Conservation (phyloP, 2,888 invertebrate species). For the Hyles lineata region DNA sequence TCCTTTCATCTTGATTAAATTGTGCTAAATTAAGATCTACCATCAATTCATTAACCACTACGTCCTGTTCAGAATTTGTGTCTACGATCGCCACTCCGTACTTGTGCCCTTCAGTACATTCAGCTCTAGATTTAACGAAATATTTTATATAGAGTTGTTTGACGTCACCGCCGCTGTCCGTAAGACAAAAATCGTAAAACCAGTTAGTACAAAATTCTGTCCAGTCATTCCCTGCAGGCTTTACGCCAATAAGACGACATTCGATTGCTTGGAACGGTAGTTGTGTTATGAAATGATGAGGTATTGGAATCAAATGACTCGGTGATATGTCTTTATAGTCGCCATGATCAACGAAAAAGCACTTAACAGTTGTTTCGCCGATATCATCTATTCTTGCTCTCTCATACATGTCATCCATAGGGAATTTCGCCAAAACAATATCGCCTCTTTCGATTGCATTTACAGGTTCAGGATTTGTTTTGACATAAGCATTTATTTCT, state of each 20-base stretch:
- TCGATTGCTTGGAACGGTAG: constrained; percentile 88
- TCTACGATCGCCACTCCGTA: constrained; percentile 81
- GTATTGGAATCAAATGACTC: constrained; percentile 75
- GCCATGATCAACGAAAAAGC: constrained; percentile 87
- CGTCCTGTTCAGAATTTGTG: constrained; percentile 65
- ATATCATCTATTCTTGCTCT: constrained; percentile 75
- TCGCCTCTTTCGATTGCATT: constrained; percentile 63
- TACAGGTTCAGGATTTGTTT: constrained; percentile 49
- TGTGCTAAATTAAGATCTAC: constrained; percentile 79
- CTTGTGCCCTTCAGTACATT: constrained; percentile 71
- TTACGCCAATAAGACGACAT: constrained; percentile 84
- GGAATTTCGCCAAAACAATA: constrained; percentile 80
- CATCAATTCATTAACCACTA: constrained; percentile 78
- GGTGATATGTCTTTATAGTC: constrained; percentile 76
- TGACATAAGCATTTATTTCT: constrained; percentile 69
- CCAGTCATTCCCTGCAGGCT: constrained; percentile 79
- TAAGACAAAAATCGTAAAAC: constrained; percentile 76
- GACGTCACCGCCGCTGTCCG: constrained; percentile 61
- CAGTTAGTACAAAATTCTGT: constrained; percentile 79
- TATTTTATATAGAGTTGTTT: constrained; percentile 76
- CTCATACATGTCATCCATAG: constrained; percentile 70
- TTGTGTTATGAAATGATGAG: constrained; percentile 75
- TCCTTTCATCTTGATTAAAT: constrained; percentile 56
- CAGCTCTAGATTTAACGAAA: constrained; percentile 66
- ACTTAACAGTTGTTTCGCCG: constrained; percentile 70